Percentiles rank a stretch among this genome's conserved stretches.
Evolutionary conservation across 2,888 invertebrate species (phyloP).

Genomic region (Sicus ferrugineus): DNA sequence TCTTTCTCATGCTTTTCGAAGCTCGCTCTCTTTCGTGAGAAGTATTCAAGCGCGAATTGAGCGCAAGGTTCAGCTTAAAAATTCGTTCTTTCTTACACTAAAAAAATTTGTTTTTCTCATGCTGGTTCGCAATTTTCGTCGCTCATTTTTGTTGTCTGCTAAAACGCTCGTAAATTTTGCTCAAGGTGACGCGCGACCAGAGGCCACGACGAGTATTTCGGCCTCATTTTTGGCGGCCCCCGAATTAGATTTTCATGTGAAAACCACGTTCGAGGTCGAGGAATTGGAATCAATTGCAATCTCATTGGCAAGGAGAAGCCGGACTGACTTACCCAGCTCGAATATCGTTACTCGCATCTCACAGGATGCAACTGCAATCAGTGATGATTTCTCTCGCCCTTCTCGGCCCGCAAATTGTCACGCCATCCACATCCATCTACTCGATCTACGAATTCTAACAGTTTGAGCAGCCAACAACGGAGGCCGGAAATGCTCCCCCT

Average conservation of each 20-base stretch:
- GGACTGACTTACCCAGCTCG: neutral
- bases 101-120: slow-evolving; percentile 28
- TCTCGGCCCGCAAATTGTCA: neutral
- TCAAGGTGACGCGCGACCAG: slow-evolving; percentile 41
- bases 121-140: neutral
- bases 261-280: too few relatives aligned
- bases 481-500: neutral
- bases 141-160: slow-evolving; percentile 22
- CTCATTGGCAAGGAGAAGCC: too few relatives aligned
- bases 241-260: too few relatives aligned
- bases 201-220: too few relatives aligned
- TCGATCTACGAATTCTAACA: neutral
- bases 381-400: neutral
- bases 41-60: slow-evolving; percentile 49
- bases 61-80: slow-evolving; percentile 47
- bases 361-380: slow-evolving; percentile 16
- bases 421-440: neutral
- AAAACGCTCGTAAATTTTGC: slow-evolving; percentile 36
- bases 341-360: neutral
- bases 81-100: slow-evolving; percentile 25
- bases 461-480: neutral
- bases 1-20: slow-evolving; percentile 4
- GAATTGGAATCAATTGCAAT: too few relatives aligned
- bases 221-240: too few relatives aligned
- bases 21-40: slow-evolving; percentile 36